These are phyloP conservation scores for Plutella xylostella DNA, from an alignment of 2,888 invertebrate genomes.

Conservation along the genomic window DNA sequence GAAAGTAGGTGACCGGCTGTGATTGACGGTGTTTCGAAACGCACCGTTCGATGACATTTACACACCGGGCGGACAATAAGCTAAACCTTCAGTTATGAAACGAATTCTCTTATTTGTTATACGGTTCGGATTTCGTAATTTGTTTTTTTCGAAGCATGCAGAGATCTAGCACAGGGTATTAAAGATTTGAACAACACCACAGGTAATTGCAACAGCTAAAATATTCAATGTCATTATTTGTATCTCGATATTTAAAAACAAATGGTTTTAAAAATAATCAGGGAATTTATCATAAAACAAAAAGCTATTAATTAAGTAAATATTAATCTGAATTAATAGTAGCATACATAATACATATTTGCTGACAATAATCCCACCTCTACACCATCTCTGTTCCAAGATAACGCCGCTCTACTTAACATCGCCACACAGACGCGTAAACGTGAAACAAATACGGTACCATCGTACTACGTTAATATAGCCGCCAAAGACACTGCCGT, in stretches of 20 bases:
- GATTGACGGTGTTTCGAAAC: conserved; percentile 67
- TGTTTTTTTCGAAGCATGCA: conserved; percentile 11
- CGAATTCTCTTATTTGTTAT: conserved; percentile 23
- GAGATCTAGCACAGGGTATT: no score
- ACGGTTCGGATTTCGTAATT: conserved; percentile 24
- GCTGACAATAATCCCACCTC: conserved; percentile 43
- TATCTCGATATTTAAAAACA: no score
- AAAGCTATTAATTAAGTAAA: no score
- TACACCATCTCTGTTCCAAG: conserved; percentile 61
- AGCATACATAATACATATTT: background rate
- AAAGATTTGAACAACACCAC: no score
- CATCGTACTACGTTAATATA: conserved; percentile 50
- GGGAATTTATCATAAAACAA: no score
- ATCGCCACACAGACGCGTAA: conserved; percentile 65
- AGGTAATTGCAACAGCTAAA: no score
- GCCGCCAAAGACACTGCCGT: conserved; percentile 22
- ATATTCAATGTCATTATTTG: no score
- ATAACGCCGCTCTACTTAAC: conserved; percentile 69
- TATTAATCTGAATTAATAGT: no score
- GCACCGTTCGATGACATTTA: conserved; percentile 63
- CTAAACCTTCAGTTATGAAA: conserved; percentile 59
- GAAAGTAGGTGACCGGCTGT: conserved; percentile 69
- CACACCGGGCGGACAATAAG: conserved; percentile 49
- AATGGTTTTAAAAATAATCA: no score
- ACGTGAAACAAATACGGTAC: conserved; percentile 69